Base-by-base conservation (phyloP, 2,888 invertebrate species). In the Lochmaea capreae region DNA sequence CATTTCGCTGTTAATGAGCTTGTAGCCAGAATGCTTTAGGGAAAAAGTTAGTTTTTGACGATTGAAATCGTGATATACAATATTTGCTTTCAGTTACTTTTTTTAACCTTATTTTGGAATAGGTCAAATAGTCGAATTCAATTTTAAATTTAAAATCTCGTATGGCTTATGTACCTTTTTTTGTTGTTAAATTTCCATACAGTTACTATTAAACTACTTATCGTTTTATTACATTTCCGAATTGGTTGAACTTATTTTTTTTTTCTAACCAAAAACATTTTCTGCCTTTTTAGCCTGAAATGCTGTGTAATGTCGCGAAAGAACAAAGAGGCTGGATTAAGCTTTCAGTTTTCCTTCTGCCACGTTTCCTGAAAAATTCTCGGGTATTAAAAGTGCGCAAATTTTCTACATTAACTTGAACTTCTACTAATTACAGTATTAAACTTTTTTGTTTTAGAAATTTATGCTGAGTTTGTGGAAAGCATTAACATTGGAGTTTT, bases 371-470 rank as follows among this genome's bases (percentile, higher is more conserved):
- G 63, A 67, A 58, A 68, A 71, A 71, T 71, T 71, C 71, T 71
- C 67, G 54, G 74, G 71, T 67, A 71, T 74, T 70, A 74, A 74
- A 71, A 74, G 71, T 67, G 71, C 43, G 59, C 65, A 59, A 74
- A 74, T 71, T 67, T 65, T 67, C 59, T 43, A 74, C 71, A 74
- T 74, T 74, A 74, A 74, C 71, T 67, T 67, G 65, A 74, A 74
- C 71, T 74, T 74, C 65, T 68, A 54, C 66, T 74, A 74, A 74
- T 72, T 72, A 72, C 72, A 43, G 43, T 67, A 72, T 72, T 72
- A 72, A 72, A 67, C 67, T 72, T 72, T 72, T 72, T 67, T 72
- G 72, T 72, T 67, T 52, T 52, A 16, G 61, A 52, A 69, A 69
- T 69, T 69, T 70, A 70, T 70, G 63, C 54, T 26, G 63, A 70